Conservation (phyloP, 2,797 vertebrate genomes). For the Sus cebifrons region DNA sequence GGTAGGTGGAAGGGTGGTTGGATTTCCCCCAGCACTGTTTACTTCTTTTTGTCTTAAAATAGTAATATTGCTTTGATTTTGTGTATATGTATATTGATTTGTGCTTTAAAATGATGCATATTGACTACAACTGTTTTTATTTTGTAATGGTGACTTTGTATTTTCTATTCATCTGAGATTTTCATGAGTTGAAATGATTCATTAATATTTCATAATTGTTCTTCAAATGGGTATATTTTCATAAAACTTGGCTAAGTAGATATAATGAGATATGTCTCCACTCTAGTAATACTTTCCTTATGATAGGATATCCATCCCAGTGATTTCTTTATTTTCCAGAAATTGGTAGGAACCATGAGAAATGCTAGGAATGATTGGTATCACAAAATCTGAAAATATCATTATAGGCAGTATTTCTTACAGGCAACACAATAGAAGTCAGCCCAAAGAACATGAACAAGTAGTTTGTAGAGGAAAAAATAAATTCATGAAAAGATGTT, state of each 20-base stretch:
- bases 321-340: slow-evolving; percentile 44
- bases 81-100: not conserved
- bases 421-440: slow-evolving; percentile 37
- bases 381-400: slow-evolving; percentile 33
- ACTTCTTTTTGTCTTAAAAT: slow-evolving; percentile 18
- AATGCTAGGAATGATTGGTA: slow-evolving; percentile 52
- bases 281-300: slow-evolving; percentile 18
- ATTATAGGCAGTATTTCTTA: slow-evolving; percentile 56
- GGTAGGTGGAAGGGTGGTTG: not conserved
- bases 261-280: slow-evolving; percentile 11
- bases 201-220: slow-evolving; percentile 52
- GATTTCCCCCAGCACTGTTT: not conserved
- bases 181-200: slow-evolving; percentile 36
- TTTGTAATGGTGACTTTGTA: not conserved
- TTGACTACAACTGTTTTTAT: not conserved
- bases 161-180: slow-evolving; percentile 48
- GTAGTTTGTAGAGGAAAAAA: not conserved
- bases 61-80: not conserved
- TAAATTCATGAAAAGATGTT: not conserved
- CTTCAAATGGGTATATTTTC: slow-evolving; percentile 46
- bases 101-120: not conserved
- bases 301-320: not conserved
- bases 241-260: not conserved
- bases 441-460: not conserved
- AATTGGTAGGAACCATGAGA: slow-evolving; percentile 50